Percentiles rank a stretch among this genome's conserved stretches.
phyloP scores from a whole-genome alignment of 35 echinoderm and acorn worm genomes.

The Amphiura filiformis region DNA sequence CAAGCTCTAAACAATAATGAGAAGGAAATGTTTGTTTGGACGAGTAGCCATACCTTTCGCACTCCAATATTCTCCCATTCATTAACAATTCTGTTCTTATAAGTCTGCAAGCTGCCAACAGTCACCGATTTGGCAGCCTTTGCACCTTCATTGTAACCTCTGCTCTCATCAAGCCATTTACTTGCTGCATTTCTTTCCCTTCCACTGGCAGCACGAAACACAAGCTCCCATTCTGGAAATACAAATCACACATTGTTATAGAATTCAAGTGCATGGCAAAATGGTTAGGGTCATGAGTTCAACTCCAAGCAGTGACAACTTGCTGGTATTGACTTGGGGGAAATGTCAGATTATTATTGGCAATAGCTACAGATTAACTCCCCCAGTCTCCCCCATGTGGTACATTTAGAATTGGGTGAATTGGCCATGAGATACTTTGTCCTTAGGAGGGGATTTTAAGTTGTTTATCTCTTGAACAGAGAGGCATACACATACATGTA shows the following conservation, averaged over 20 bases:
- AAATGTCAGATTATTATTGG: not conserved
- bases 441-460: too few relatives aligned
- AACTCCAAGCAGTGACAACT: not conserved
- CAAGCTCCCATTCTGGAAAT: constrained; percentile 63
- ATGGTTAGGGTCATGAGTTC: not conserved
- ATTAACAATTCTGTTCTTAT: constrained; percentile 13
- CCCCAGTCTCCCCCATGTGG: not conserved
- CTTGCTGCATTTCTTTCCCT: constrained; percentile 1
- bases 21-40: too few relatives aligned
- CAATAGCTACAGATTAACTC: not conserved
- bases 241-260: too few relatives aligned
- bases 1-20: too few relatives aligned
- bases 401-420: not conserved
- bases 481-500: too few relatives aligned
- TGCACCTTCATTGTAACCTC: constrained; percentile 17
- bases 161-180: constrained; percentile 27
- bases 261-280: not conserved
- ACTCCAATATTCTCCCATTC: constrained; percentile 28
- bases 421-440: too few relatives aligned
- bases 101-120: not conserved
- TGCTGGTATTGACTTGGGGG: not conserved
- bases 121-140: constrained; percentile 18
- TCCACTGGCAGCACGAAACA: constrained; percentile 47
- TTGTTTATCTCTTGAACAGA: too few relatives aligned
- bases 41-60: constrained; percentile 37